phyloP scores from a whole-genome alignment of 1,140 invertebrate species.

The Phymorhynchus buccinoides region DNA sequence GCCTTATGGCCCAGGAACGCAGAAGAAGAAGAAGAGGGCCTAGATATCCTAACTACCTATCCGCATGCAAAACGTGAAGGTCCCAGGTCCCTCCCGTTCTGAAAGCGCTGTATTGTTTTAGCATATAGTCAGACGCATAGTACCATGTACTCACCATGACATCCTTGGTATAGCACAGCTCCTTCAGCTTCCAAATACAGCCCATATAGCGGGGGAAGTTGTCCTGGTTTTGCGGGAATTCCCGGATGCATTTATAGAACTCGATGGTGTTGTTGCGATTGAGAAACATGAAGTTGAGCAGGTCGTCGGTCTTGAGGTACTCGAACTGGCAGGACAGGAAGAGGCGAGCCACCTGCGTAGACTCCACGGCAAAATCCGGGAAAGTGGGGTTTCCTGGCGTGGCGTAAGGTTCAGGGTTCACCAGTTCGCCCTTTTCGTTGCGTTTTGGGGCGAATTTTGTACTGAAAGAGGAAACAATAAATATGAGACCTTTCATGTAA shows the following conservation, averaged over 20 bases:
- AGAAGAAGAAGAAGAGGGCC: too few relatives aligned
- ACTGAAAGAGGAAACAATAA: background rate
- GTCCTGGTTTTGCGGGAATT: slow-evolving; percentile 30
- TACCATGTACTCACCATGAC: background rate
- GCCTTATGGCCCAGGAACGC: too few relatives aligned
- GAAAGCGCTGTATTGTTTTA: too few relatives aligned
- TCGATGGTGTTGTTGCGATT: slow-evolving; percentile 41
- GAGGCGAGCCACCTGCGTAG: slow-evolving; percentile 23
- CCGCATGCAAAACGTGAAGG: too few relatives aligned
- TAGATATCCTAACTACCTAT: too few relatives aligned
- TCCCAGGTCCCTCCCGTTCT: too few relatives aligned
- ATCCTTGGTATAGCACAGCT: slow-evolving; percentile 26
- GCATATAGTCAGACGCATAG: too few relatives aligned
- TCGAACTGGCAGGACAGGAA: slow-evolving; percentile 36
- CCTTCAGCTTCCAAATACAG: slow-evolving; percentile 31
- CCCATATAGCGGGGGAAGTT: slow-evolving; percentile 31
- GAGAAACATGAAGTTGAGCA: slow-evolving; percentile 40
- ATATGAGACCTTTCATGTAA: too few relatives aligned
- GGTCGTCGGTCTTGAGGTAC: slow-evolving; percentile 36
- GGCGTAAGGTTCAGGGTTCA: slow-evolving; percentile 37
- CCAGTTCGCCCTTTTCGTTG: slow-evolving; percentile 35
- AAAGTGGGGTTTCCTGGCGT: slow-evolving; percentile 25
- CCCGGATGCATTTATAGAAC: slow-evolving; percentile 35
- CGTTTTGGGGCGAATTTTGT: slow-evolving; percentile 31
- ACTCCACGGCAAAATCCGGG: slow-evolving; percentile 9